phyloP scores from a whole-genome alignment of 2,888 invertebrate species.

The Brachyptera risi region DNA sequence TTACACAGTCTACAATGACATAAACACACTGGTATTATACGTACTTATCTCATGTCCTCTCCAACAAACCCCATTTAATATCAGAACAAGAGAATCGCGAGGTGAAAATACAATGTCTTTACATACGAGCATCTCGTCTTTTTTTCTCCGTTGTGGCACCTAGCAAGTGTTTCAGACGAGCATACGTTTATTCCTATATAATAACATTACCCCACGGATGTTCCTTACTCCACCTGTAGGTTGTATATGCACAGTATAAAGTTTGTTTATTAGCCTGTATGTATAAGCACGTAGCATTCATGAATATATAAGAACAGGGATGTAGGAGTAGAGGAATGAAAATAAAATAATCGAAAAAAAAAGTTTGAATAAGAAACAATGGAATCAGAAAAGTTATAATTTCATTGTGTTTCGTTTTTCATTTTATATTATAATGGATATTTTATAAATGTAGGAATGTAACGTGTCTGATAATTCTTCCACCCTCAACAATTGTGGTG shows the following conservation, averaged over 20 bases:
- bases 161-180: constrained; percentile 1
- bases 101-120: neutral
- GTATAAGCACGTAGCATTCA: neutral
- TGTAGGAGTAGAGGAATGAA: constrained; percentile 14
- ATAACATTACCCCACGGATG: neutral
- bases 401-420: constrained; percentile 27
- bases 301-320: constrained; percentile 8
- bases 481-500: neutral
- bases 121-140: neutral
- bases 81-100: neutral
- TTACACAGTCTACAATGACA: no score
- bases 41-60: neutral
- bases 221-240: no score
- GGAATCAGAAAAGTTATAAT: constrained; percentile 27
- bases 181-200: no score
- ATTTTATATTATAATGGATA: no score
- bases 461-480: no score
- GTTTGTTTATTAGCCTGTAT: constrained; percentile 10
- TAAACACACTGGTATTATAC: no score
- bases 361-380: constrained; percentile 26
- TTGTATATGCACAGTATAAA: neutral
- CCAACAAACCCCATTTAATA: neutral
- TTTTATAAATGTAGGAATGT: no score
- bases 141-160: no score
- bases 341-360: constrained; percentile 5